A percentile compares a stretch with the other conserved stretches of the same genome.
Conservation (phyloP, 2,888 invertebrate genomes). For the Boloria selene region DNA sequence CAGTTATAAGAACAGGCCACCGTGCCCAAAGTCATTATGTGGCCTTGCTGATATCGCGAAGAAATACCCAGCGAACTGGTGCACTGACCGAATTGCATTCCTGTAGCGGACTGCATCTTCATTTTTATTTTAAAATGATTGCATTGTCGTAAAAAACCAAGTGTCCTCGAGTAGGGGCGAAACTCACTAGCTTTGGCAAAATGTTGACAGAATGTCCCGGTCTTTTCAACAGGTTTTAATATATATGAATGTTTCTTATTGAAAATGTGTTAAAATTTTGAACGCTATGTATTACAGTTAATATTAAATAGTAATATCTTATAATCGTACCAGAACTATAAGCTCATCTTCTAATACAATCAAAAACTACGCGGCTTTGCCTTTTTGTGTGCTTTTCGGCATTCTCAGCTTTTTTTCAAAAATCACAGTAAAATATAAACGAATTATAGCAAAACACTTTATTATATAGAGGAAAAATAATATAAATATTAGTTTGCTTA, state of each 20-base stretch:
- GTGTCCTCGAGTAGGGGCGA: conserved; percentile 9
- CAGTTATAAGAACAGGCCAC: conserved; percentile 48
- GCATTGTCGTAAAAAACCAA: conserved; percentile 4
- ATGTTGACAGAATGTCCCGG: neutral
- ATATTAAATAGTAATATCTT: too few species aligned
- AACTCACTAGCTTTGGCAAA: neutral
- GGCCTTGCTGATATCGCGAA: conserved; percentile 76
- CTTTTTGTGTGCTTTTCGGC: too few species aligned
- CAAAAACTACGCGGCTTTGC: too few species aligned
- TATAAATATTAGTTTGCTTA: too few species aligned
- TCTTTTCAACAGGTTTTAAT: neutral
- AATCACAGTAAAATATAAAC: too few species aligned
- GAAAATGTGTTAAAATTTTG: too few species aligned
- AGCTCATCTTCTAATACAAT: too few species aligned
- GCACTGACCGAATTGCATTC: conserved; percentile 39
- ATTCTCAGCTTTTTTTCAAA: too few species aligned
- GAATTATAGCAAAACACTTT: too few species aligned
- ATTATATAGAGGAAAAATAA: too few species aligned
- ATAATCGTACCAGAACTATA: too few species aligned
- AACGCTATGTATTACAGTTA: too few species aligned
- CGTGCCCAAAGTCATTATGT: conserved; percentile 73
- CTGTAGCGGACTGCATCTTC: conserved; percentile 33
- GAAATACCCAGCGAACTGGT: conserved; percentile 54
- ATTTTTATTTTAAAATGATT: conserved; percentile 23
- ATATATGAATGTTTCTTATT: neutral